These are phyloP conservation scores for Leptinotarsa juncta DNA, from an alignment of 2,888 invertebrate species.

Conservation along the genomic window DNA sequence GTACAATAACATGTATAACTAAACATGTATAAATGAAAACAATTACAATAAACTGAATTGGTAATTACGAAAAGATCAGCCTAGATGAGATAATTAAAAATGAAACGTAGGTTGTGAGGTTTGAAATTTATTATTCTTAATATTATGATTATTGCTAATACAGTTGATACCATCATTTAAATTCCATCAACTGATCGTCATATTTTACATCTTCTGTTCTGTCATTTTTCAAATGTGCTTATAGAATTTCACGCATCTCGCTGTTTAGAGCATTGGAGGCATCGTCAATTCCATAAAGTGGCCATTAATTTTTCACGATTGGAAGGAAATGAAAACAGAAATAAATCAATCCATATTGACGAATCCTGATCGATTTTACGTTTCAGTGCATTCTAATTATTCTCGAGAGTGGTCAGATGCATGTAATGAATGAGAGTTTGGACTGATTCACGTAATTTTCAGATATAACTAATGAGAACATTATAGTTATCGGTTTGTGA, in stretches of 20 bases:
- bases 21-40: too few relatives aligned
- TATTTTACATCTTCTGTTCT: too few relatives aligned
- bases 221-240: not conserved
- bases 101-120: too few relatives aligned
- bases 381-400: not conserved
- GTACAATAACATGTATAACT: too few relatives aligned
- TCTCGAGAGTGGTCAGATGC: not conserved
- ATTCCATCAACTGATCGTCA: too few relatives aligned
- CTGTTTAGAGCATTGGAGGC: not conserved
- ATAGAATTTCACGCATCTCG: not conserved
- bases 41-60: too few relatives aligned
- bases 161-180: too few relatives aligned
- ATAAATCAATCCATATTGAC: not conserved
- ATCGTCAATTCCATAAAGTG: not conserved
- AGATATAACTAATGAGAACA: not conserved
- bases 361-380: not conserved
- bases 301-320: conserved; percentile 7
- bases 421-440: not conserved
- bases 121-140: too few relatives aligned
- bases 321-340: not conserved
- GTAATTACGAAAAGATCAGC: too few relatives aligned
- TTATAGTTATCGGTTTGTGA: too few relatives aligned
- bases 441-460: not conserved
- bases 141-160: too few relatives aligned
- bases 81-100: too few relatives aligned